A percentile compares a stretch with the other conserved stretches of the same genome.
These are phyloP conservation scores for Akabosia matsudoensis DNA, from an alignment of 1,140 invertebrate species.

Conservation along the genomic window DNA sequence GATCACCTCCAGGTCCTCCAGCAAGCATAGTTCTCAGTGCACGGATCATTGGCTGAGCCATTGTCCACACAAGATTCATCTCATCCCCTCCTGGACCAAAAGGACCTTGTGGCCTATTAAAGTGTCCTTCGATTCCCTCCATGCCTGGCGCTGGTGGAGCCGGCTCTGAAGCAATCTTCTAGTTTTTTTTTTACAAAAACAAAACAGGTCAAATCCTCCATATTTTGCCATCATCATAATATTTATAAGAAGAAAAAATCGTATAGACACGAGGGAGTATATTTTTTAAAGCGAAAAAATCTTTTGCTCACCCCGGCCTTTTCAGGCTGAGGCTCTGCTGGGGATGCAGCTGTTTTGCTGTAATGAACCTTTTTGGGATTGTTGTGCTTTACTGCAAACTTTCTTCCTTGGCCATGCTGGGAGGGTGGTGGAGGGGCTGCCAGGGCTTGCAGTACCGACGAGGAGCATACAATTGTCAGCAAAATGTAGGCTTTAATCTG, in stretches of 20 bases:
- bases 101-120: not conserved
- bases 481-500: constrained; percentile 39
- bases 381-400: constrained; percentile 50
- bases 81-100: not conserved
- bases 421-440: constrained; percentile 35
- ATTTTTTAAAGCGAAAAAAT: too few species aligned
- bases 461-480: constrained; percentile 41
- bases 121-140: not conserved
- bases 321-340: not conserved
- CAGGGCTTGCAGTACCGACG: constrained; percentile 38
- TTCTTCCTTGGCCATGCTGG: constrained; percentile 43
- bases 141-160: not conserved
- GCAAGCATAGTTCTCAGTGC: constrained; percentile 41
- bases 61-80: constrained; percentile 30
- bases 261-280: too few species aligned
- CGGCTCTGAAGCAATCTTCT: not conserved
- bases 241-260: too few species aligned
- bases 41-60: constrained; percentile 42
- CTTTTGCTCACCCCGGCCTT: constrained; percentile 1
- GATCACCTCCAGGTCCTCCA: not conserved
- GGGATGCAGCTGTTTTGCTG: not conserved
- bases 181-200: too few species aligned
- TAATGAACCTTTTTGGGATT: constrained; percentile 49
- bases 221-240: too few species aligned
- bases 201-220: too few species aligned